Conservation (phyloP, 2,797 vertebrate species). For the Apogon hyalosoma region DNA sequence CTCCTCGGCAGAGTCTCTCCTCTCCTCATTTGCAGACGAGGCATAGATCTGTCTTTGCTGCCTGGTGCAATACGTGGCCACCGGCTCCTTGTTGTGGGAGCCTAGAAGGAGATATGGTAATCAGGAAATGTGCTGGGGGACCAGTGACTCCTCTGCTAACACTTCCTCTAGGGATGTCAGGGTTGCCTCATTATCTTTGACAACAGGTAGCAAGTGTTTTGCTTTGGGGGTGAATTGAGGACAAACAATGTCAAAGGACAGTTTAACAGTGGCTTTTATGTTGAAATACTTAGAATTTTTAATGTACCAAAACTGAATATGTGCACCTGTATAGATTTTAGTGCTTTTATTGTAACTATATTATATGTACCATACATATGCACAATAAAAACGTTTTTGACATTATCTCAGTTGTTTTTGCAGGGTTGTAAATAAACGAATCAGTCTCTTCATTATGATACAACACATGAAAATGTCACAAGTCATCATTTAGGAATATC, state of each 20-base stretch:
- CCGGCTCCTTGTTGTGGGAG: constrained; percentile 70
- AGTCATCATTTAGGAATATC: too few species aligned
- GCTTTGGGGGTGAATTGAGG: constrained; percentile 54
- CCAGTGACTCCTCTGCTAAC: constrained; percentile 10
- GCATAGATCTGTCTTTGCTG: constrained; percentile 75
- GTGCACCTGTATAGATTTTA: too few species aligned
- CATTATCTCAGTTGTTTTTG: too few species aligned
- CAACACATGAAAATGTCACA: too few species aligned
- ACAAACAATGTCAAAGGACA: constrained; percentile 43
- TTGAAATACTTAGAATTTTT: background rate
- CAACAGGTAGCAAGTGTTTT: constrained; percentile 45
- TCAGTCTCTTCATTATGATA: too few species aligned
- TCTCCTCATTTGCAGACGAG: constrained; percentile 70
- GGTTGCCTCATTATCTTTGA: constrained; percentile 56
- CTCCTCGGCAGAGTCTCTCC: constrained; percentile 72
- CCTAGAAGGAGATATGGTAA: constrained; percentile 63
- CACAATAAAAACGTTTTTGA: too few species aligned
- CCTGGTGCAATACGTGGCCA: constrained; percentile 68
- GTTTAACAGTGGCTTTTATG: background rate
- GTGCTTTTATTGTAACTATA: too few species aligned
- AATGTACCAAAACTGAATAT: background rate
- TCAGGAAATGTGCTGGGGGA: constrained; percentile 48
- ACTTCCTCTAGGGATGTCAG: constrained; percentile 37
- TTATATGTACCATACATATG: too few species aligned
- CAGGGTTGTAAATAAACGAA: too few species aligned